These are phyloP conservation scores for Helarctos malayanus DNA, from an alignment of 2,797 vertebrate species.

Conservation along the genomic window DNA sequence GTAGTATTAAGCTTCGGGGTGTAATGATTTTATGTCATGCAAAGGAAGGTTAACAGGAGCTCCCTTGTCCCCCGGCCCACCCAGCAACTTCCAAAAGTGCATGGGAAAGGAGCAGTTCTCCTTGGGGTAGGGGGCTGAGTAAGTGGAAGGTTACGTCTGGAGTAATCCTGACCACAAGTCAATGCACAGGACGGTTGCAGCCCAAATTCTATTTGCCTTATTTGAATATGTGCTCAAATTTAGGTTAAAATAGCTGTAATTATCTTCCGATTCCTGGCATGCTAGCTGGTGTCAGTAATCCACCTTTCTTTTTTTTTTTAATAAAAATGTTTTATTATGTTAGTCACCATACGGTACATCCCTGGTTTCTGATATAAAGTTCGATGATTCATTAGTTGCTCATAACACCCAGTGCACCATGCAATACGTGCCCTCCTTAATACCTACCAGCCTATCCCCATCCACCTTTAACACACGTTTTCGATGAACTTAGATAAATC, in stretches of 20 bases:
- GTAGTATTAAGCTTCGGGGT: background rate
- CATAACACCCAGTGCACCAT: too few species aligned
- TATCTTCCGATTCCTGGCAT: background rate
- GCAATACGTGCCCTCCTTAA: too few species aligned
- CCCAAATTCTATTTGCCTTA: background rate
- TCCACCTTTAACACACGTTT: accelerated
- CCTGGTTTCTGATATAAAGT: too few species aligned
- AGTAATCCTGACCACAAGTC: background rate
- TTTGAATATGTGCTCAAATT: background rate
- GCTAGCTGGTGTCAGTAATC: background rate
- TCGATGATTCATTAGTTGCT: too few species aligned
- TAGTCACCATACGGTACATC: too few species aligned
- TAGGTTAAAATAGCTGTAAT: too few species aligned
- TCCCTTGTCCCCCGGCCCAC: accelerated
- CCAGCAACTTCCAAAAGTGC: background rate
- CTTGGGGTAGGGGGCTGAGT: too few species aligned
- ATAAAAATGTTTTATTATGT: too few species aligned
- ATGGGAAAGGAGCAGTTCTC: background rate
- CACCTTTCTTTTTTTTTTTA: background rate
- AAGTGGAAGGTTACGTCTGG: too few species aligned
- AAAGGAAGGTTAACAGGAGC: background rate
- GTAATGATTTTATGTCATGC: background rate
- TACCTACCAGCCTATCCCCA: too few species aligned
- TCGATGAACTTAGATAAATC: background rate
- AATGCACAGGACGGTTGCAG: background rate